Percentiles rank a stretch among this genome's conserved stretches.
phyloP scores from a whole-genome alignment of 2,888 invertebrate species.

The Epinotia bilunana region DNA sequence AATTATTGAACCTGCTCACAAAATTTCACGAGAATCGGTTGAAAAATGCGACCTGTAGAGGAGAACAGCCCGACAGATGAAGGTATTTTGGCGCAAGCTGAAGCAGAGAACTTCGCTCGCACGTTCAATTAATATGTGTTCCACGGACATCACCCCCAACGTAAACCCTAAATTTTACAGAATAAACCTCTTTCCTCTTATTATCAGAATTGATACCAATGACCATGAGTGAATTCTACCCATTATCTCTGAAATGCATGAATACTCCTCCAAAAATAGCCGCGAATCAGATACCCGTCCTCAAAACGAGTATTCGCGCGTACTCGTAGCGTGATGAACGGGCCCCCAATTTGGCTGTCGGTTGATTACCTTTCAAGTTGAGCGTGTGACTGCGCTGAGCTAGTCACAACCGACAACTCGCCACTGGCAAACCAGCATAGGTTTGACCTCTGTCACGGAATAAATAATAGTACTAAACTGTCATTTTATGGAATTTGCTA shows the following conservation, averaged over 20 bases:
- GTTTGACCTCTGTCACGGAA: not conserved
- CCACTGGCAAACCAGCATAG: not conserved
- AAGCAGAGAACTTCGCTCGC: too few species aligned
- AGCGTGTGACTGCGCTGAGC: slow-evolving; percentile 1
- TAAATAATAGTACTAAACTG: too few species aligned
- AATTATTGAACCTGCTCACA: too few species aligned
- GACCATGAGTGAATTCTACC: not conserved
- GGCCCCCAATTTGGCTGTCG: not conserved
- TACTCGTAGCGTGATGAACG: not conserved
- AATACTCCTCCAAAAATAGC: not conserved
- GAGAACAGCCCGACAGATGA: too few species aligned
- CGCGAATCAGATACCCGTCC: not conserved
- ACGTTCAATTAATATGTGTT: too few species aligned
- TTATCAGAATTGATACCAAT: not conserved
- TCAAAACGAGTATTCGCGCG: not conserved
- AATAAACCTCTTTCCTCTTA: too few species aligned
- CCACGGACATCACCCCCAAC: too few species aligned
- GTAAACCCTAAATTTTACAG: too few species aligned
- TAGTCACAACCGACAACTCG: not conserved
- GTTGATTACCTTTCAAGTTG: slow-evolving; percentile 18
- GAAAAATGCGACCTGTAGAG: too few species aligned
- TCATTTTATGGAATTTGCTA: too few species aligned
- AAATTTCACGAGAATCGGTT: too few species aligned
- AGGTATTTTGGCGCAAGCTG: too few species aligned
- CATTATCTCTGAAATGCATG: not conserved